Base-by-base conservation (phyloP, 2,888 invertebrate species). In the Piscicola geometra region DNA sequence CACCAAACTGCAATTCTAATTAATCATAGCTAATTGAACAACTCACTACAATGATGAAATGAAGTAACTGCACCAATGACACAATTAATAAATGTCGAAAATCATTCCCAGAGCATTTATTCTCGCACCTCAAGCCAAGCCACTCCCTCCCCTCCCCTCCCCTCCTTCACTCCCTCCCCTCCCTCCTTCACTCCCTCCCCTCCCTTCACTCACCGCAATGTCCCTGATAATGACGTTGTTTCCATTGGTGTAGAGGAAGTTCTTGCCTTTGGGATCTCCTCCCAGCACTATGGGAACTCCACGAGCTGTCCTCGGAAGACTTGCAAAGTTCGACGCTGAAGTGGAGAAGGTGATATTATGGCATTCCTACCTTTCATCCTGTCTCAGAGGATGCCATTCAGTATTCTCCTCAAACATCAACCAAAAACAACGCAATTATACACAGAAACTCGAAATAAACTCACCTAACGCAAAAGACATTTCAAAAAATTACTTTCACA, bases 241-340 rank as follows among this genome's bases (percentile, higher is more conserved):
- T 80, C 97, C 96, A 88, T 97, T 96, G 78, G 94, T 92, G 85
- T 99, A 99, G 73, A 99, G 89, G 86, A 99, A 94, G 84, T 92
- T 96, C 83, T 93, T 93, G 72, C 97, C 97, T 86, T 97, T 96
- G 1, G 98, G 97, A 87, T 97, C 97, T 60, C 92, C 91, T 77
- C 95, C 94, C 82, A 99, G 87, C 75, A 98, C 96, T 81, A 98
- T 89, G 56, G 97, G 94, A 81, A 93, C 91, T 41, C 98, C 99
- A 81, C 99, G 89, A 84, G 92, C 91, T 75, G 99, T 99, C 82
- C 92, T 90, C 77, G 99, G 99, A 83, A 99, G 87, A 76, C 95
- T 91, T 79, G 97, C 93, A 88, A 93, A 96, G 32, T 83, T 83
- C 41, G 80, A 81, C 68, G 82, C 87, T 87, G 81, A 77, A 21